A percentile compares a stretch with the other conserved stretches of the same genome.
Conservation (phyloP, 2,888 invertebrate species). For the Balanococcus diminutus region DNA sequence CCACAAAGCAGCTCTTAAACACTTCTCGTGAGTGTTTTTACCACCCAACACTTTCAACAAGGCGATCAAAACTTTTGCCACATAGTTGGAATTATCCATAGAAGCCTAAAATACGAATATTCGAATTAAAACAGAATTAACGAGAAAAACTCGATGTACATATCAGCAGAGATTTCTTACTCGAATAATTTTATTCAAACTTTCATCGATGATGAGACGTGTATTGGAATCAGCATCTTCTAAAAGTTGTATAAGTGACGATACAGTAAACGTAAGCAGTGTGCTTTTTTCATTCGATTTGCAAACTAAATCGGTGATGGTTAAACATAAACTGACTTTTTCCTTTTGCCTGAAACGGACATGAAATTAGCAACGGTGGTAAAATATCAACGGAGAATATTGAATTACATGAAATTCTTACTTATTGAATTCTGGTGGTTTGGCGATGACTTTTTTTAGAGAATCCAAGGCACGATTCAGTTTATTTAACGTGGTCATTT, state of each 20-base stretch:
- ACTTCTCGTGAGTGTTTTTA: conserved; percentile 74
- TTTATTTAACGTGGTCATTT: conserved; percentile 41
- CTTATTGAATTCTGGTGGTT: conserved; percentile 41
- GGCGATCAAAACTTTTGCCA: conserved; percentile 78
- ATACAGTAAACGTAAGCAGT: conserved; percentile 67
- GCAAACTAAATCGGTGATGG: conserved; percentile 75
- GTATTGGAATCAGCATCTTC: conserved; percentile 80
- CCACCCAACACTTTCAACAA: conserved; percentile 83
- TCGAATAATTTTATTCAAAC: conserved; percentile 78
- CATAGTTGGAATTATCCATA: conserved; percentile 61
- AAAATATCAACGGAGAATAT: not conserved
- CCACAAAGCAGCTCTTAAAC: conserved; percentile 76
- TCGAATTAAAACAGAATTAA: not conserved
- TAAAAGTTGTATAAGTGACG: conserved; percentile 73
- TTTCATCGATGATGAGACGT: conserved; percentile 81
- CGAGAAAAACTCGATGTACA: not conserved
- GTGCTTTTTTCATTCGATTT: conserved; percentile 67
- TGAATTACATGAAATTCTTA: not conserved
- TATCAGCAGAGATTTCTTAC: conserved; percentile 61
- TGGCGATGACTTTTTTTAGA: conserved; percentile 30
- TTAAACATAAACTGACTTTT: conserved; percentile 74
- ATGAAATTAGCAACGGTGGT: not conserved
- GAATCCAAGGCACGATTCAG: conserved; percentile 46
- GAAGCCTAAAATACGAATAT: conserved; percentile 9
- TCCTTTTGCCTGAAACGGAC: conserved; percentile 40